Conservation (phyloP, 2,113 vertebrate species). For the Phylloscopus trochiloides region DNA sequence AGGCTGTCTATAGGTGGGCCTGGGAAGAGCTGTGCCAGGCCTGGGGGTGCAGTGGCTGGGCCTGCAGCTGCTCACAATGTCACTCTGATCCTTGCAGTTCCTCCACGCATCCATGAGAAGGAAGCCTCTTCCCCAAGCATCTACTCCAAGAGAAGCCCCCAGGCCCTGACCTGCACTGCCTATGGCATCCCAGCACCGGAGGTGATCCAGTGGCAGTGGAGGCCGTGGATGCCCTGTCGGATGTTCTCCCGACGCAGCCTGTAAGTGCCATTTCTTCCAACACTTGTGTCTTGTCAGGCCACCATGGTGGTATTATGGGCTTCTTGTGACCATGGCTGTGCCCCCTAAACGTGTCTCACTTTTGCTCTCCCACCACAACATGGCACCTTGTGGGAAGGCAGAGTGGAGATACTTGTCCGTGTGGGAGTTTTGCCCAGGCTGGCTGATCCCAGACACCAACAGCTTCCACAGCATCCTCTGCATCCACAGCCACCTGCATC, state of each 20-base stretch:
- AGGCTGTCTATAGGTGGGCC: accelerated
- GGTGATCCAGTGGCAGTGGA: conserved; percentile 90
- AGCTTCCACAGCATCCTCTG: not conserved
- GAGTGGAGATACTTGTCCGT: not conserved
- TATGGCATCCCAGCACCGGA: conserved; percentile 84
- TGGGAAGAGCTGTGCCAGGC: not conserved
- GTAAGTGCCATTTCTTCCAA: conserved; percentile 76
- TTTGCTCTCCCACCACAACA: not conserved
- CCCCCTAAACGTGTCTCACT: accelerated
- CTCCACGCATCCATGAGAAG: conserved; percentile 93
- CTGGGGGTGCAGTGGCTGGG: not conserved
- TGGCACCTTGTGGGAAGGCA: not conserved
- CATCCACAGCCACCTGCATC: not conserved
- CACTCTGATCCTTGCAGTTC: conserved; percentile 75
- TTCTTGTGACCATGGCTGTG: not conserved
- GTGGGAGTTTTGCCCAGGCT: not conserved
- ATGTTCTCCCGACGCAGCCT: conserved; percentile 78
- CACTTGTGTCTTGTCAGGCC: not conserved
- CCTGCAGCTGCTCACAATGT: not conserved
- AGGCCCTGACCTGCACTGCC: conserved; percentile 90
- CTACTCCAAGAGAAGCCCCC: conserved; percentile 87
- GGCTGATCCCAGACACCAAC: not conserved
- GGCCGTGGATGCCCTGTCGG: conserved; percentile 90
- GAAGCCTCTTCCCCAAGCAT: conserved; percentile 89
- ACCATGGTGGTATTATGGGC: accelerated